Evolutionary conservation across 2,797 vertebrate species (phyloP), one percentile per base, ranked within the genome.

Genomic region (Thripadectes ignobilis): DNA sequence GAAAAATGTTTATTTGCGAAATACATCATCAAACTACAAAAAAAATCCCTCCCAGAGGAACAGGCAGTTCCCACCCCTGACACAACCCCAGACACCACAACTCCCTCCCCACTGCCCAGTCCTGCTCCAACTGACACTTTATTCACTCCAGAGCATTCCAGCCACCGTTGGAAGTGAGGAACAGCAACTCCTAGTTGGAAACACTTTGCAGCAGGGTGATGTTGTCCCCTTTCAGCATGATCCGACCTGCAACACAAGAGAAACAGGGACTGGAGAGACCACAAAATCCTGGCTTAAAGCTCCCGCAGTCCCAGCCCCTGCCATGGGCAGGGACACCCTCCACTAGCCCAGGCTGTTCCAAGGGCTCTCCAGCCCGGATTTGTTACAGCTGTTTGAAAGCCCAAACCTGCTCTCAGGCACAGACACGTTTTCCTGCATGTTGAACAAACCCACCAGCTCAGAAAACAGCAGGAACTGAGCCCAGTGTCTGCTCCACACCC

Each of bases 141-240:
- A 48, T 11, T 26, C 36, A 9, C 24, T 18, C 63, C 2, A 1
- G 21, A 38, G 46, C 48, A 38, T 14, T 1, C 3, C 1, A 51
- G 45, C 26, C 12, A 1, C 5, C 8, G 20, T 18, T 15, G 17
- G 3, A 34, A 19, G n/a, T 0, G 19, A 20, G 55, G 30, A 78
- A 18, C 19, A 19, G 55, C 59, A 46, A 80, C 14, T 48, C 92
- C 96, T 98, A 98, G 79, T 68, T 98, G 87, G 98, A 98, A 74
- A 98, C 98, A 29, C 98, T 98, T 82, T 98, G 98, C 15, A 98
- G 97, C 48, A 98, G 97, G 59, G 98, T 98, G 90, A 98, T 98
- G 71, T 98, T 98, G 97, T 98, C 98, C 43, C 98, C 98, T 90
- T 98, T 98, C 21, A 98, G 88, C 98, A 98, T 98, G 96, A 98